These are phyloP conservation scores for Apis dorsata DNA, from an alignment of 1,140 invertebrate species.

Conservation along the genomic window DNA sequence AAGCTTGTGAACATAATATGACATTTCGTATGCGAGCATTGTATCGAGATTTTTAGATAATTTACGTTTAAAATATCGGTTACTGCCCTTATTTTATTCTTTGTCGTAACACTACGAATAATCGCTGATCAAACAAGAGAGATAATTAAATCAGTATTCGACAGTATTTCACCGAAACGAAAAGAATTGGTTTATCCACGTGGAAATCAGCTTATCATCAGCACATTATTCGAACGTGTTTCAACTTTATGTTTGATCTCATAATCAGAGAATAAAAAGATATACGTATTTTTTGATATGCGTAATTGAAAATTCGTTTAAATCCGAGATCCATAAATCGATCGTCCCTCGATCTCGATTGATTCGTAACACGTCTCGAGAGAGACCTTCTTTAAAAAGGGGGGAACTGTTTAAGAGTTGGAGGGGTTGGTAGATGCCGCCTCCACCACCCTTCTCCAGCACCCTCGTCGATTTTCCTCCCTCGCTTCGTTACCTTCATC, in stretches of 20 bases:
- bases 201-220: not conserved
- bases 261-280: not conserved
- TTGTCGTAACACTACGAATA: not conserved
- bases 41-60: not conserved
- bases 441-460: slow-evolving; percentile 10
- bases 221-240: not conserved
- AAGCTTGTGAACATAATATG: too few species aligned
- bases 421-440: slow-evolving; percentile 25
- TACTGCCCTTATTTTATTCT: not conserved
- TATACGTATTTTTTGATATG: not conserved
- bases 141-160: slow-evolving; percentile 31
- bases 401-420: slow-evolving; percentile 48
- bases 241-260: not conserved
- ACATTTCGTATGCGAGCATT: not conserved
- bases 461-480: slow-evolving; percentile 62
- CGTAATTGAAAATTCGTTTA: not conserved
- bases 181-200: not conserved
- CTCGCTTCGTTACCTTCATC: slow-evolving; percentile 69
- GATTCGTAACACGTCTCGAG: slow-evolving; percentile 73
- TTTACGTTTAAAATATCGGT: not conserved
- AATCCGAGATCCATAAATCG: not conserved
- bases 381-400: slow-evolving; percentile 37
- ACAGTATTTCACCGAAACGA: not conserved
- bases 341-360: slow-evolving; percentile 66
- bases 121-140: not conserved